phyloP scores from a whole-genome alignment of 2,113 vertebrate genomes.

The Aphyosemion australe region DNA sequence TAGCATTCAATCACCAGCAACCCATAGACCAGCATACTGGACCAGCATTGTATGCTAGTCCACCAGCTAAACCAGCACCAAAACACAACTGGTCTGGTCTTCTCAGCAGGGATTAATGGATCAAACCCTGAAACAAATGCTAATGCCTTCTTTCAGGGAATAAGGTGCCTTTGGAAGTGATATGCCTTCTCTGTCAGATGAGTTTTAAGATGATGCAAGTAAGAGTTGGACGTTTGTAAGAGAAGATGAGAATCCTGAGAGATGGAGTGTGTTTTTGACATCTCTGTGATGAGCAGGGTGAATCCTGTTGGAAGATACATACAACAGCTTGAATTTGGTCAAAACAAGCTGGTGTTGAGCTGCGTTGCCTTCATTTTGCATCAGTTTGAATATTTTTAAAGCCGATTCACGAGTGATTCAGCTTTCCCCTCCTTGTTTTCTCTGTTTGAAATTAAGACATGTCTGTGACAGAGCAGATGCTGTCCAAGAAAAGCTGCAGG shows the following conservation, averaged over 20 bases:
- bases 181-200: too few relatives aligned
- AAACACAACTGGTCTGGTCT: too few relatives aligned
- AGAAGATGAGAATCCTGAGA: neutral
- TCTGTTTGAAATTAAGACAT: neutral
- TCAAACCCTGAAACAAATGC: neutral
- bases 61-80: too few relatives aligned
- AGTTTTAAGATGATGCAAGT: too few relatives aligned
- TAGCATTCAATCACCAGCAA: too few relatives aligned
- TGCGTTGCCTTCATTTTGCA: neutral
- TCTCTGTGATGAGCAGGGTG: neutral
- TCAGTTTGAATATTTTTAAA: constrained; percentile 7
- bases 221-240: too few relatives aligned
- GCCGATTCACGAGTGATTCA: constrained; percentile 15
- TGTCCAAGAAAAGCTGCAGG: neutral
- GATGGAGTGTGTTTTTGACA: neutral
- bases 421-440: neutral
- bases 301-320: constrained; percentile 1
- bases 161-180: neutral
- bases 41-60: too few relatives aligned
- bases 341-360: constrained; percentile 2
- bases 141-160: neutral
- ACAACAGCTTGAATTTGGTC: constrained; percentile 17
- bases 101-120: too few relatives aligned
- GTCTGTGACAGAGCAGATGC: constrained; percentile 13
- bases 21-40: too few relatives aligned